Percentiles rank a stretch among this genome's conserved stretches.
These are phyloP conservation scores for Eupithecia tripunctaria DNA, from an alignment of 2,888 invertebrate species.

Conservation along the genomic window DNA sequence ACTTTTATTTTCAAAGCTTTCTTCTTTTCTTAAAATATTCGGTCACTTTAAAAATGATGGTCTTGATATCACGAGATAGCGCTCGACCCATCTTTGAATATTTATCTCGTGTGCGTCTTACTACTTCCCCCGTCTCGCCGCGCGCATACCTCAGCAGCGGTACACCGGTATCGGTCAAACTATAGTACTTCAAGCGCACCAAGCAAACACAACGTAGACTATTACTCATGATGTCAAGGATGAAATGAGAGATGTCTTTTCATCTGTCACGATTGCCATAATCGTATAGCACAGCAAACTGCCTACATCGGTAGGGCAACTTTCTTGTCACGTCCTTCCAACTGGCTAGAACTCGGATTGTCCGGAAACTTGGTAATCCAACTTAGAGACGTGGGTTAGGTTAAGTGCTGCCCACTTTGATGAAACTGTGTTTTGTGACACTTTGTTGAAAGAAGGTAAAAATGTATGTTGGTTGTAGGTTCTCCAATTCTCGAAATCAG, in stretches of 20 bases:
- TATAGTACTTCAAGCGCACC: too few species aligned
- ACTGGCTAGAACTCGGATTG: conserved; percentile 36
- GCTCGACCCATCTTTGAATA: too few species aligned
- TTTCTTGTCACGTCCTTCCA: conserved; percentile 42
- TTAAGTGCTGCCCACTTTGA: conserved; percentile 5
- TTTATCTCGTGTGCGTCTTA: too few species aligned
- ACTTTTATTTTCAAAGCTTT: too few species aligned
- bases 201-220: background rate
- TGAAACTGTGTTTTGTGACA: background rate
- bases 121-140: too few species aligned
- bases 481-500: background rate
- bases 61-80: too few species aligned
- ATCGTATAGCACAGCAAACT: conserved; percentile 7
- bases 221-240: background rate
- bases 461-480: background rate
- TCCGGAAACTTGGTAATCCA: conserved; percentile 46
- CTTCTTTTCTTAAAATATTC: too few species aligned
- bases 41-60: too few species aligned
- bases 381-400: conserved; percentile 30
- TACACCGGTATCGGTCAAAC: too few species aligned
- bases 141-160: too few species aligned
- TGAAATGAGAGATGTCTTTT: background rate
- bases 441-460: background rate
- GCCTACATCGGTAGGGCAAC: conserved; percentile 17
- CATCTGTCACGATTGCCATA: background rate